A percentile compares a stretch with the other conserved stretches of the same genome.
phyloP scores from a whole-genome alignment of 2,113 vertebrate species.

The Alouatta palliata region DNA sequence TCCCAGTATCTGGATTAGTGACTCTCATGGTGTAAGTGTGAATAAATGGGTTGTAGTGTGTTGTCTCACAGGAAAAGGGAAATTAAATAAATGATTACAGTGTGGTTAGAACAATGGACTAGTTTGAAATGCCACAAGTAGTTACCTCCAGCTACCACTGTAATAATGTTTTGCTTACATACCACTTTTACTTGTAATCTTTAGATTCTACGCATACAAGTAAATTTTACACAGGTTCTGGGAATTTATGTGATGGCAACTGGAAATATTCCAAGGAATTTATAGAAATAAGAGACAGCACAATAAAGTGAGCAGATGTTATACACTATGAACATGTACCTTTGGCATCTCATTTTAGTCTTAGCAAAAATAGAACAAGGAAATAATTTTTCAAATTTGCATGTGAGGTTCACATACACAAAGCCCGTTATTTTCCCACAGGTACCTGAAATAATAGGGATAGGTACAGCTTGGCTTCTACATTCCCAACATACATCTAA shows the following conservation, averaged over 20 bases:
- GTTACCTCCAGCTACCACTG: background rate
- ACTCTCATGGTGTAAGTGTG: background rate
- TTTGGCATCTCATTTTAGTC: conserved; percentile 53
- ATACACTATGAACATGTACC: conserved; percentile 17
- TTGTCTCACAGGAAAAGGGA: conserved; percentile 13
- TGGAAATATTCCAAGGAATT: conserved; percentile 59
- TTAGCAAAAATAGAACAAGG: conserved; percentile 56
- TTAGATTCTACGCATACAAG: background rate
- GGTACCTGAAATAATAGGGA: conserved; percentile 30
- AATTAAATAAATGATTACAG: conserved; percentile 32
- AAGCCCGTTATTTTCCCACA: conserved; percentile 67
- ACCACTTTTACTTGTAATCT: conserved; percentile 55
- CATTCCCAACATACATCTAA: conserved; percentile 31
- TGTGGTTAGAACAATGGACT: background rate
- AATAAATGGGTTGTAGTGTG: background rate
- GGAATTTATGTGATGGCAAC: conserved; percentile 31
- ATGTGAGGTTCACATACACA: conserved; percentile 59
- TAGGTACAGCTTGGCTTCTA: background rate
- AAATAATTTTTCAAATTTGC: conserved; percentile 71
- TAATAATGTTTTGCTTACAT: conserved; percentile 31
- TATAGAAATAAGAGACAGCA: conserved; percentile 55
- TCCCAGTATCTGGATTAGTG: background rate
- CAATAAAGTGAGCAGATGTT: conserved; percentile 58
- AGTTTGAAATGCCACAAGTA: background rate
- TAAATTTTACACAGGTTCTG: conserved; percentile 48